Evolutionary conservation across 2,797 vertebrate genomes (phyloP), one percentile per base, ranked within the genome.

Genomic region (Amniataba percoides): DNA sequence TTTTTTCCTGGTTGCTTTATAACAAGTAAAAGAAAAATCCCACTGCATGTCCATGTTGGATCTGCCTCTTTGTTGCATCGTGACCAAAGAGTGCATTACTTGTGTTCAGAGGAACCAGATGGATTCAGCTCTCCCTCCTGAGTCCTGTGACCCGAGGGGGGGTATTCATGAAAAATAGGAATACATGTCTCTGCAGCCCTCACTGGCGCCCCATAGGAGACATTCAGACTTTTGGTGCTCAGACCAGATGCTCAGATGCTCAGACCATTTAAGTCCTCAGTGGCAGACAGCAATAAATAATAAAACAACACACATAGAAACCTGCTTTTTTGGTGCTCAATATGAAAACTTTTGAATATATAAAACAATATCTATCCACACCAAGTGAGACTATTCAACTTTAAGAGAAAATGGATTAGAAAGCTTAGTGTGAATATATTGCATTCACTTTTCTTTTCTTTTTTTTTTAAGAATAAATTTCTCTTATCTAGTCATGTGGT

Each of bases 1-100:
- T 19, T 4, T 31, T 61, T 53, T 39, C 59, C 25, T 51, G 23
- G 45, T 49, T 71, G 62, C 57, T 75, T 57, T 3, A 18, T 31
- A 27, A 61, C 16, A 15, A 70, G 19, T 55, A 21, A 23, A 71
- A 53, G 53, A 25, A 57, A 25, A 36, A 13, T 48, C 25, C 19
- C 77, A 53, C 63, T 51, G 16, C 19, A 25, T 66, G 51, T 57
- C 21, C 19, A 25, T 66, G 51, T 57, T 48, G 60, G 27, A 67
- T 49, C 45, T 34, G 18, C 51, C 14, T 61, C 65, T 73, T 51
- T 49, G 76, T 34, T 61, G 73, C 81, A 60, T 89, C 68, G 72
- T 85, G 87, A 86, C 74, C 57, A 76, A 73, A 81, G 57, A 69
- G 43, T 72, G 46, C 53, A 71, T 77, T 71, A 64, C 75, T 71